Percentiles rank a stretch among this genome's conserved stretches.
These are phyloP conservation scores for Manis javanica DNA, from an alignment of 2,797 vertebrate species.

Conservation along the genomic window DNA sequence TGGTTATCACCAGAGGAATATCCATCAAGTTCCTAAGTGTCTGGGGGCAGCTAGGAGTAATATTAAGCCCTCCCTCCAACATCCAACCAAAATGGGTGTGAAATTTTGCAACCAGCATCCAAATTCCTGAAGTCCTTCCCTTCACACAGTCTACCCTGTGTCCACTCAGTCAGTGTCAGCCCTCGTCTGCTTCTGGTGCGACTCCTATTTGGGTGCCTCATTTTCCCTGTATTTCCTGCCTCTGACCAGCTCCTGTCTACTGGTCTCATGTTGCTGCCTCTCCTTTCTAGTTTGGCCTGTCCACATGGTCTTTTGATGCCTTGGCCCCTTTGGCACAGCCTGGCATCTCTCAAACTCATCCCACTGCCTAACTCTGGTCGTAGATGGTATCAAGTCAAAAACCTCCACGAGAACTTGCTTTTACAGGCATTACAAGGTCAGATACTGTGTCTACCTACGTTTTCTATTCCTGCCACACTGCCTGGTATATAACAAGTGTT, in stretches of 20 bases:
- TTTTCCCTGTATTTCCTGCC: not conserved
- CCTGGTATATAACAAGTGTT: not conserved
- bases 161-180: not conserved
- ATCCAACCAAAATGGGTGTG: not conserved
- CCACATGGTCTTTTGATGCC: not conserved
- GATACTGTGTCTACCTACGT: not conserved
- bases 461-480: not conserved
- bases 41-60: not conserved
- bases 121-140: not conserved
- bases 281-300: not conserved
- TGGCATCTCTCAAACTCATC: not conserved
- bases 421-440: not conserved
- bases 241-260: not conserved
- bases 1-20: not conserved
- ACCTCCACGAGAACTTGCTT: not conserved
- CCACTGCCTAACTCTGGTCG: not conserved
- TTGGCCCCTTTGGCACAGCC: too few species aligned
- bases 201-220: not conserved
- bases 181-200: not conserved
- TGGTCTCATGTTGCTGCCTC: too few species aligned
- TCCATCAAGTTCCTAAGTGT: not conserved
- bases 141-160: too few species aligned
- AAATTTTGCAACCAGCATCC: not conserved
- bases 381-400: not conserved
- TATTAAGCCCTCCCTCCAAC: not conserved